phyloP scores from a whole-genome alignment of 2,888 invertebrate genomes.

The Andrena camellia region DNA sequence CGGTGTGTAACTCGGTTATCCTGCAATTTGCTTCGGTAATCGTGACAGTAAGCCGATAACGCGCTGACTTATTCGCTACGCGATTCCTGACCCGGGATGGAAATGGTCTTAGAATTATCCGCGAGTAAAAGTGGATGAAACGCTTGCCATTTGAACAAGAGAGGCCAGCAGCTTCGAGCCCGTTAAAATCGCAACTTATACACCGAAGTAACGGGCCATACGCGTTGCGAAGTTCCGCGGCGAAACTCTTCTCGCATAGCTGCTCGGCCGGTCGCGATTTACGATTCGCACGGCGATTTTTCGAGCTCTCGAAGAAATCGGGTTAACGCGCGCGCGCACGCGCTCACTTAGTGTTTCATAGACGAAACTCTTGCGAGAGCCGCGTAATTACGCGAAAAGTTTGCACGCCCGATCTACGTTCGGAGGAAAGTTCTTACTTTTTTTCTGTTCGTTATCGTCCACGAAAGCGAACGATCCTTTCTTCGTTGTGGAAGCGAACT shows the following conservation, averaged over 20 bases:
- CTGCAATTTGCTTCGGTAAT: too few relatives aligned
- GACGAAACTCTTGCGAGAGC: constrained; percentile 19
- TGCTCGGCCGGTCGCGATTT: constrained; percentile 6
- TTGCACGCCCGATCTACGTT: constrained; percentile 29
- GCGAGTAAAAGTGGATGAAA: background rate
- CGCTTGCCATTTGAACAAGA: background rate
- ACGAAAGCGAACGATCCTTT: constrained; percentile 10
- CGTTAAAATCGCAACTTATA: constrained; percentile 1
- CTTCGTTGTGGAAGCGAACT: background rate
- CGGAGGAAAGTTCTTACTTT: constrained; percentile 31
- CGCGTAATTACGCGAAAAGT: constrained; percentile 28
- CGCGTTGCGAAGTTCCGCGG: constrained; percentile 22
- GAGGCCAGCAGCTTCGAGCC: background rate
- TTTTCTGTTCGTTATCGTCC: background rate
- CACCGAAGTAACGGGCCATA: constrained; percentile 11
- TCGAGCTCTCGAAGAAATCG: constrained; percentile 25
- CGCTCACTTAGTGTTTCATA: background rate
- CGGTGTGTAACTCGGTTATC: too few relatives aligned
- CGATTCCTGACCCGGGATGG: too few relatives aligned
- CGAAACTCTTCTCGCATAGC: constrained; percentile 29
- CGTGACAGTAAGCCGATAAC: too few relatives aligned
- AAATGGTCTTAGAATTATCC: too few relatives aligned
- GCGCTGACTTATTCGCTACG: too few relatives aligned
- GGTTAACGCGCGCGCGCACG: constrained; percentile 22
- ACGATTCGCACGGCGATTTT: constrained; percentile 21